These are phyloP conservation scores for Antechinus stuartii DNA, from an alignment of 2,113 vertebrate species.

Conservation along the genomic window DNA sequence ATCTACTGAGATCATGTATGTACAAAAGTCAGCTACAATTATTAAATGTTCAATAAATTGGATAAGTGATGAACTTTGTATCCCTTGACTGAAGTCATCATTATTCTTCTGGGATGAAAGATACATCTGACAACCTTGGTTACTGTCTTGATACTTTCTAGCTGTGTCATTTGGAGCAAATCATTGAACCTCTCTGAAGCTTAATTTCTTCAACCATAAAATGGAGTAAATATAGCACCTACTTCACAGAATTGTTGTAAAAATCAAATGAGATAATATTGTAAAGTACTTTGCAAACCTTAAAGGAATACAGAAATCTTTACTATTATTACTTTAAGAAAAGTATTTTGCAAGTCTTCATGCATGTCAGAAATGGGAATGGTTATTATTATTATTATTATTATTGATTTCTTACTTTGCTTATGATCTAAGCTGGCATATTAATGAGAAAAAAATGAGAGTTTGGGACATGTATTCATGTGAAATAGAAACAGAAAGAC, in stretches of 20 bases:
- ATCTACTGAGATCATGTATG: neutral
- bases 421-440: conserved; percentile 21
- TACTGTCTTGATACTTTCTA: neutral
- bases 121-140: neutral
- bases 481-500: conserved; percentile 36
- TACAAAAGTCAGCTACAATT: neutral
- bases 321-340: neutral
- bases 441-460: conserved; percentile 39
- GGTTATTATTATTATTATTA: neutral
- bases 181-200: neutral
- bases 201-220: neutral
- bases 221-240: neutral
- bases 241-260: neutral
- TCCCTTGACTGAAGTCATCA: neutral
- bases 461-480: conserved; percentile 24
- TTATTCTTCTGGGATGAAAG: neutral
- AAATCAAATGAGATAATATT: neutral
- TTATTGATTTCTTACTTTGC: conserved; percentile 2
- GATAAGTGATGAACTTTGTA: neutral
- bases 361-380: neutral
- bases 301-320: neutral
- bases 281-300: neutral
- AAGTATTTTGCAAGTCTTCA: neutral
- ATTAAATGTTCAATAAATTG: neutral
- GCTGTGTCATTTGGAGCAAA: neutral